These are phyloP conservation scores for Leptopilina boulardi DNA, from an alignment of 1,140 invertebrate genomes.

Conservation along the genomic window DNA sequence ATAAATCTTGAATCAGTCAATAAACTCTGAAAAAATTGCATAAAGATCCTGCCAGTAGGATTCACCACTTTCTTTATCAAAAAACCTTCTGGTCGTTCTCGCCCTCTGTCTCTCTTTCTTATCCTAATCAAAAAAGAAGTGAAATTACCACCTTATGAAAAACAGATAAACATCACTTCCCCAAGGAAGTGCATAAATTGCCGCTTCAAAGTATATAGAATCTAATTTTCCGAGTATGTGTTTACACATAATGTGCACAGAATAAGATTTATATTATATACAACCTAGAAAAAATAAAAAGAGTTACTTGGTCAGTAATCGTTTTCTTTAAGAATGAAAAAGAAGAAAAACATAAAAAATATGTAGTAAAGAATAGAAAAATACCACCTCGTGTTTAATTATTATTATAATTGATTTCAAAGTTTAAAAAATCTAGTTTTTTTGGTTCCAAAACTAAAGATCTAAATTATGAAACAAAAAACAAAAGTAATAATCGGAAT, in stretches of 20 bases:
- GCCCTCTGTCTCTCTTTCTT: too few relatives aligned
- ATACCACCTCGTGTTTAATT: too few relatives aligned
- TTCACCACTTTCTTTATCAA: background rate
- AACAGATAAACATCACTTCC: slow-evolving; percentile 25
- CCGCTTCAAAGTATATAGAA: background rate
- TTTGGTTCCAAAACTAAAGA: too few relatives aligned
- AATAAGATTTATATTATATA: too few relatives aligned
- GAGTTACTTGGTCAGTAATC: background rate
- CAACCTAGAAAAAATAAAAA: background rate
- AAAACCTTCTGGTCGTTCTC: background rate
- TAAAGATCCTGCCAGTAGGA: background rate
- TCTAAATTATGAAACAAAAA: too few relatives aligned
- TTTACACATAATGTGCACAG: background rate
- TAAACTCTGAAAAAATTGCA: background rate
- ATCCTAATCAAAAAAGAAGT: background rate
- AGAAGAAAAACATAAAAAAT: too few relatives aligned
- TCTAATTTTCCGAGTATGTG: background rate
- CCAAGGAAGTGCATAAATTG: slow-evolving; percentile 4
- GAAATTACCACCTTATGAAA: slow-evolving; percentile 11
- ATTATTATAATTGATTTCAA: too few relatives aligned
- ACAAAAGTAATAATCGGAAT: too few relatives aligned
- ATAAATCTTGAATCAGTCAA: background rate
- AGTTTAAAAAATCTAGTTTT: too few relatives aligned
- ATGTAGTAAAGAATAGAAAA: too few relatives aligned
- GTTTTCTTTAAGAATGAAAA: too few relatives aligned